Conservation (phyloP, 2,888 invertebrate genomes). For the Ophonus ardosiacus region DNA sequence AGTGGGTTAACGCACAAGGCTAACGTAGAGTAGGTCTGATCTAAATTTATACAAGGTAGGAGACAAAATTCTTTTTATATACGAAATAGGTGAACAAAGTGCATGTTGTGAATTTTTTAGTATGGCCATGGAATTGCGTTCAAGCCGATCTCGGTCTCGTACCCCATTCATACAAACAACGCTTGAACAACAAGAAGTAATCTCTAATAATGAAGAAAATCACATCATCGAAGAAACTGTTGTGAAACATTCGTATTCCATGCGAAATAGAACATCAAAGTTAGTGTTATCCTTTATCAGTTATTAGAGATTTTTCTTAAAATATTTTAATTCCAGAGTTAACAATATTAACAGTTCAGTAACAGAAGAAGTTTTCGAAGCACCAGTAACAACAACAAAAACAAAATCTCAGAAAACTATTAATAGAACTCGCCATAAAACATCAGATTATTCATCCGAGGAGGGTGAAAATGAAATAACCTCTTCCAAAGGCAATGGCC, state of each 20-base stretch:
- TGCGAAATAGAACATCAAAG: constrained; percentile 77
- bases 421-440: constrained; percentile 74
- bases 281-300: constrained; percentile 71
- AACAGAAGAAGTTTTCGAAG: constrained; percentile 71
- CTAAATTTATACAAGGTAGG: constrained; percentile 58
- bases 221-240: constrained; percentile 65
- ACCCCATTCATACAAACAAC: constrained; percentile 82
- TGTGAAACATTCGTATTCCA: constrained; percentile 65
- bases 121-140: constrained; percentile 78
- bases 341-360: constrained; percentile 66
- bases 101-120: constrained; percentile 55
- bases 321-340: constrained; percentile 65
- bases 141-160: constrained; percentile 83
- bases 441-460: constrained; percentile 83
- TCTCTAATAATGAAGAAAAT: constrained; percentile 72
- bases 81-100: constrained; percentile 49
- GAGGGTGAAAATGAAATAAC: constrained; percentile 77
- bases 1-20: constrained; percentile 44
- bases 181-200: constrained; percentile 79
- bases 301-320: constrained; percentile 58
- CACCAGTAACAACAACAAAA: constrained; percentile 69
- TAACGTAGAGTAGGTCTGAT: constrained; percentile 54
- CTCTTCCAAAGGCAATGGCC: constrained; percentile 78
- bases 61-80: constrained; percentile 53
- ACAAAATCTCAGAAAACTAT: constrained; percentile 67